These are phyloP conservation scores for Eulacestoma nigropectus DNA, from an alignment of 2,113 vertebrate species.

Conservation along the genomic window DNA sequence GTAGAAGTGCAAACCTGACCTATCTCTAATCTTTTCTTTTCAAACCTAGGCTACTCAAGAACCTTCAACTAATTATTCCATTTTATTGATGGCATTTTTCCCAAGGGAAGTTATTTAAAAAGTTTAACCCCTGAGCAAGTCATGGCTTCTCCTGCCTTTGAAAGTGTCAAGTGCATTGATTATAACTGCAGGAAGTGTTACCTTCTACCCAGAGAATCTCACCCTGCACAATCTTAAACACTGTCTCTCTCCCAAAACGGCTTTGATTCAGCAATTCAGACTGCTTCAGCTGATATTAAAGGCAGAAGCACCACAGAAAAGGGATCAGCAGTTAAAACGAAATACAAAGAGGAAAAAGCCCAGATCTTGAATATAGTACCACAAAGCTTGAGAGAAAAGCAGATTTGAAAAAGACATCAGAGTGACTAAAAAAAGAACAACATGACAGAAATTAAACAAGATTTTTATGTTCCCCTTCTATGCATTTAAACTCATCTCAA, in stretches of 20 bases:
- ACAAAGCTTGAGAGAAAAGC: conserved; percentile 74
- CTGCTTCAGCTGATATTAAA: conserved; percentile 72
- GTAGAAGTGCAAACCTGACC: conserved; percentile 17
- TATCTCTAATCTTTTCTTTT: conserved; percentile 50
- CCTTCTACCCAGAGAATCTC: conserved; percentile 80
- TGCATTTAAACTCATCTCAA: conserved; percentile 82
- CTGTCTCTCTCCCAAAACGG: conserved; percentile 59
- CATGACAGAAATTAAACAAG: conserved; percentile 88
- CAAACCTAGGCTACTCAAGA: conserved; percentile 66
- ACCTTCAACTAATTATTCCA: conserved; percentile 86
- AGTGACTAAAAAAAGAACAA: conserved; percentile 76
- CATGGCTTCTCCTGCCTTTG: conserved; percentile 80
- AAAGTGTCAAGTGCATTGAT: conserved; percentile 89
- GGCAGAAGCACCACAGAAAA: conserved; percentile 64
- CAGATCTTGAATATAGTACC: conserved; percentile 58
- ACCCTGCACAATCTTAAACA: conserved; percentile 72
- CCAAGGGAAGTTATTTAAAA: conserved; percentile 87
- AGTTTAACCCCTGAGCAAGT: conserved; percentile 90
- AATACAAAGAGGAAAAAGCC: conserved; percentile 47
- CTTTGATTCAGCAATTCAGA: conserved; percentile 72
- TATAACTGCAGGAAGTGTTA: conserved; percentile 84
- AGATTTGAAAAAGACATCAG: conserved; percentile 83
- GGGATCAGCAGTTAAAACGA: conserved; percentile 67
- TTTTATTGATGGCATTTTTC: conserved; percentile 88
- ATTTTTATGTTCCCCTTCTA: conserved; percentile 82